Evolutionary conservation across 2,113 vertebrate genomes (phyloP), one percentile per base, ranked within the genome.

Genomic region (Cairina moschata): DNA sequence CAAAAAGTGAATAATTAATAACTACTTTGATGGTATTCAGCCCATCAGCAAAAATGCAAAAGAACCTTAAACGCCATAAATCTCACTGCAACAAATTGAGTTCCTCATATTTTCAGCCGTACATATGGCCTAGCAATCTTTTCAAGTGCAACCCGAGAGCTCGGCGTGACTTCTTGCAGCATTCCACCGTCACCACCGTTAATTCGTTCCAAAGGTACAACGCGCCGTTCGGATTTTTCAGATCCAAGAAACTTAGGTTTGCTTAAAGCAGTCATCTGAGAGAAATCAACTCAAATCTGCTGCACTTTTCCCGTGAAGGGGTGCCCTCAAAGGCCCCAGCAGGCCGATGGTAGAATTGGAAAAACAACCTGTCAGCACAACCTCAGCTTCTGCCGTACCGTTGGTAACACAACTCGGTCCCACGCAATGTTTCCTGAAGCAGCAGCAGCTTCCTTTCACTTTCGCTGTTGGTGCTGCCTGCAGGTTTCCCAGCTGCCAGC

Each of bases 1-100:
- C 17, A 46, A 79, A 28, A 32, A 65, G 73, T 93, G 92, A 92
- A 74, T 86, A 69, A 93, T 93, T 92, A 91, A 91, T 91, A 93
- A 89, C 13, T 11, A 60, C 77, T 92, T 71, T 56, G 81, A 92
- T 4, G 46, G 92, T 82, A 82, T 86, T 91, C 75, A 89, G 88
- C 52, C 69, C 83, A 92, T 84, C 86, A 84, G 62, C 77, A 91
- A 60, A 95, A 95, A 66, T 17, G 58, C 68, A 83, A n/a, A 88
- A 69, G 31, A 95, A 67, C 38, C 83, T 83, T 34, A 74, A 77
- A 71, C 20, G 6, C 62, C 56, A 10, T 13, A 81, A 92, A 87
- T 82, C 62, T 86, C 44, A 66, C 29, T 75, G 69, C 69, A 84
- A 50, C 74, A 71, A 90, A 76, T 1, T 2, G 28, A 86, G 65